Evolutionary conservation across 2,113 vertebrate species (phyloP), one percentile per base, ranked within the genome.

Genomic region (Prietella phreatophila): DNA sequence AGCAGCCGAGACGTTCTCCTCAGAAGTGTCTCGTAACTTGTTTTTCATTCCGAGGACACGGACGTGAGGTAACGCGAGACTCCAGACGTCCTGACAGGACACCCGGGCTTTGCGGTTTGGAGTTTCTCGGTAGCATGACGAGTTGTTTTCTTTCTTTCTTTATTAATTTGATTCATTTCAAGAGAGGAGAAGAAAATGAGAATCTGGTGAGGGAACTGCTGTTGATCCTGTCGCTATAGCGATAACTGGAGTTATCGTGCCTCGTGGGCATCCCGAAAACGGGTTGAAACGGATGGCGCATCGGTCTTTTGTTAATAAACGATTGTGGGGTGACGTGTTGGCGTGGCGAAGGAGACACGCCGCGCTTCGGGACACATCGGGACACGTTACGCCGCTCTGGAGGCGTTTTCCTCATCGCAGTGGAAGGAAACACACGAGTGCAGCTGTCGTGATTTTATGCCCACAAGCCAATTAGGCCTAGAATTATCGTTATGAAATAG

Each of bases 61-160:
- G 84, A 83, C 60, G 30, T 20, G 73, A 60, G 55, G 87, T 83
- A 88, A 88, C 63, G 7, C 5, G 80, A 88, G 84, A 88, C 79
- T 55, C 33, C 30, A 20, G 56, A 25, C 42, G 33, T 33, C 86
- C 78, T 63, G 47, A 83, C 42, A 19, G 33, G n/a, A 36, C 11
- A 15, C 11, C 14, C 22, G 27, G 20, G 82, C 60, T 86, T 15
- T 30, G 61, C 22, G 9, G 61, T 27, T 65, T 65, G 27, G 13
- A 27, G 63, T 65, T 65, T 65, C 63, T 61, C 6, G n/a, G 3
- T 65, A n/a, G n/a, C 63, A 1, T 65, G 63, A 65, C 63, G 17
- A 5, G 17, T 42, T 42, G 39, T 39, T 39, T 39, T 39, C 2
- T 19, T 71, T 36, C 2, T 69, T 69, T 67, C 0, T 27, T 14